A percentile compares a stretch with the other conserved stretches of the same genome.
These are phyloP conservation scores for Schlechtendalia chinensis DNA, from an alignment of 1,140 invertebrate genomes.

Conservation along the genomic window DNA sequence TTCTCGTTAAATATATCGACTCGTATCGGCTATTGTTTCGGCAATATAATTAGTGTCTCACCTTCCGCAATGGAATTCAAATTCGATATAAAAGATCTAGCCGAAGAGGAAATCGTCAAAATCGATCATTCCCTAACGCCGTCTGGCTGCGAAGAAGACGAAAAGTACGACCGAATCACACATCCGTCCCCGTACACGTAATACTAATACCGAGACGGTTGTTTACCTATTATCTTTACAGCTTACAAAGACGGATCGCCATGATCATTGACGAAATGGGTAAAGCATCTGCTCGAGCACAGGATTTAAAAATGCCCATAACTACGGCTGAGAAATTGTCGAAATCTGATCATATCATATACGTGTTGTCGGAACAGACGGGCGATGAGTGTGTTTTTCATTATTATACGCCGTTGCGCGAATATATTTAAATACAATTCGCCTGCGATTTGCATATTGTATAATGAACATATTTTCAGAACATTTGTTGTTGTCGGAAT, in stretches of 20 bases:
- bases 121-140: conserved; percentile 24
- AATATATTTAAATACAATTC: not conserved
- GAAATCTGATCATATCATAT: conserved; percentile 68
- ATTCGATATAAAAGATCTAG: conserved; percentile 40
- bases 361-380: conserved; percentile 60
- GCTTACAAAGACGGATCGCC: conserved; percentile 30
- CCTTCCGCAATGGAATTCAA: conserved; percentile 22
- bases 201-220: not conserved
- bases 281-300: conserved; percentile 70
- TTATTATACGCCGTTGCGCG: too few relatives aligned
- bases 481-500: conserved; percentile 66
- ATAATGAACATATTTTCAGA: conserved; percentile 58
- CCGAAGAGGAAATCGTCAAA: conserved; percentile 9
- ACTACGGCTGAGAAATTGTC: conserved; percentile 68
- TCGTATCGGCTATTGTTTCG: not conserved
- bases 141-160: not conserved
- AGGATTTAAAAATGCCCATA: conserved; percentile 69
- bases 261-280: conserved; percentile 68
- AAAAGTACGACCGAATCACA: conserved; percentile 12
- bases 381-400: conserved; percentile 15
- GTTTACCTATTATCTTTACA: not conserved
- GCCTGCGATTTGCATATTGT: not conserved
- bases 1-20: too few relatives aligned
- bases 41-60: too few relatives aligned
- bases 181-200: not conserved